phyloP scores from a whole-genome alignment of 1,140 invertebrate genomes.

The Drosophila paulistorum region DNA sequence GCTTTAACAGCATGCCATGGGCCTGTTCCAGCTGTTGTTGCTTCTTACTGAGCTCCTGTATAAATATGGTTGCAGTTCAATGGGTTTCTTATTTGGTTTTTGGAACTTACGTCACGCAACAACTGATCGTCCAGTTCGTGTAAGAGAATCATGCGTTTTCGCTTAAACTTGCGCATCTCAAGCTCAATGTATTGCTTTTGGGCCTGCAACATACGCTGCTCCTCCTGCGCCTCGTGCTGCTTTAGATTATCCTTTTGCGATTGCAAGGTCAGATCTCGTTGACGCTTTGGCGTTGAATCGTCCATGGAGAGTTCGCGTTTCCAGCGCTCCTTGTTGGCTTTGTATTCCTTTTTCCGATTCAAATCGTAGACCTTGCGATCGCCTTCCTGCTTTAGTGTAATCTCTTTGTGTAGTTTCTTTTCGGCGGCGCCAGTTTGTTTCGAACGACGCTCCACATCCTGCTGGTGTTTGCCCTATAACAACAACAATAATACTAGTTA shows the following conservation, averaged over 20 bases:
- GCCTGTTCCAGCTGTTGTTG: conserved; percentile 97
- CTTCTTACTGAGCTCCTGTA: conserved; percentile 95
- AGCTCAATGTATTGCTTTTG: conserved; percentile 96
- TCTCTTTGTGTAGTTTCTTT: conserved; percentile 97
- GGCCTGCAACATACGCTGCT: conserved; percentile 91
- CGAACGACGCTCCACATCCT: conserved; percentile 94
- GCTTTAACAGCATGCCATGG: conserved; percentile 96
- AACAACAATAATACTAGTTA: not conserved
- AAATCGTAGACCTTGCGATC: conserved; percentile 93
- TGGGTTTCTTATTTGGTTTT: not conserved
- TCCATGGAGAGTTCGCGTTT: conserved; percentile 96
- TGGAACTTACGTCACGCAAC: conserved; percentile 89
- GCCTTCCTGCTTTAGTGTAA: conserved; percentile 93
- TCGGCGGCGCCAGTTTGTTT: conserved; percentile 95
- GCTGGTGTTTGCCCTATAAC: conserved; percentile 89
- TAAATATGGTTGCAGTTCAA: not conserved
- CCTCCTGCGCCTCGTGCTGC: conserved; percentile 95
- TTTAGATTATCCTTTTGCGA: conserved; percentile 96
- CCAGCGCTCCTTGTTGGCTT: conserved; percentile 98
- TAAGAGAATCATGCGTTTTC: conserved; percentile 93
- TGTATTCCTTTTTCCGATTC: conserved; percentile 98
- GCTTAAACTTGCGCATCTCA: conserved; percentile 95
- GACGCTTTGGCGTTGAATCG: conserved; percentile 95
- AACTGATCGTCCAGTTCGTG: conserved; percentile 96
- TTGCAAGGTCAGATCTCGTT: conserved; percentile 94